Evolutionary conservation across 23 tunicate species (phyloP).

Genomic region (Corella eumyota): DNA sequence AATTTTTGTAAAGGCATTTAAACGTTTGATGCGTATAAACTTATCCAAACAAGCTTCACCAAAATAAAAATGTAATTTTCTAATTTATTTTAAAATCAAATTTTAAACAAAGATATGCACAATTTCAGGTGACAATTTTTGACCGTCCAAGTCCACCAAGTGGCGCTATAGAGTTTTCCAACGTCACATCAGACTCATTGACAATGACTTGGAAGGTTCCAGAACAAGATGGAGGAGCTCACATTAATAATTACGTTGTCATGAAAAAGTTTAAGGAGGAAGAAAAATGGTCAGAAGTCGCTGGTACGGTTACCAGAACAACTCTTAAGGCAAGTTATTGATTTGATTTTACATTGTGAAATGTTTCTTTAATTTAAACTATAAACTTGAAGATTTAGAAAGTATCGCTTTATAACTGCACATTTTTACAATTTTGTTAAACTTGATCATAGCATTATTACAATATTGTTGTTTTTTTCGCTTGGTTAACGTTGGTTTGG

Average conservation of each 20-base stretch:
- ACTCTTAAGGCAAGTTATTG: slow-evolving; percentile 42
- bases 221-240: slow-evolving; percentile 90
- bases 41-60: too few species aligned
- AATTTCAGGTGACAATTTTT: slow-evolving; percentile 30
- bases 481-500: not conserved
- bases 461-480: too few species aligned
- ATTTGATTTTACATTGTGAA: too few species aligned
- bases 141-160: slow-evolving; percentile 72
- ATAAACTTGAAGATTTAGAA: too few species aligned
- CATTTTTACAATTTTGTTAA: too few species aligned
- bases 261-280: slow-evolving; percentile 62
- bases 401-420: too few species aligned
- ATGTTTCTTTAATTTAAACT: too few species aligned
- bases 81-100: not conserved
- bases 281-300: slow-evolving; percentile 76
- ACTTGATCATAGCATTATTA: too few species aligned
- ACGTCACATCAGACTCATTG: slow-evolving; percentile 82
- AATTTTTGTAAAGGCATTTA: too few species aligned
- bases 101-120: slow-evolving; percentile 1
- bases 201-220: slow-evolving; percentile 70
- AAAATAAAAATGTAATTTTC: not conserved
- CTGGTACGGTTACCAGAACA: slow-evolving; percentile 76
- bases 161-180: slow-evolving; percentile 81
- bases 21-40: too few species aligned
- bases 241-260: slow-evolving; percentile 83